A percentile compares a stretch with the other conserved stretches of the same genome.
These are phyloP conservation scores for Paraescarpia echinospica DNA, from an alignment of 1,140 invertebrate species.

Conservation along the genomic window DNA sequence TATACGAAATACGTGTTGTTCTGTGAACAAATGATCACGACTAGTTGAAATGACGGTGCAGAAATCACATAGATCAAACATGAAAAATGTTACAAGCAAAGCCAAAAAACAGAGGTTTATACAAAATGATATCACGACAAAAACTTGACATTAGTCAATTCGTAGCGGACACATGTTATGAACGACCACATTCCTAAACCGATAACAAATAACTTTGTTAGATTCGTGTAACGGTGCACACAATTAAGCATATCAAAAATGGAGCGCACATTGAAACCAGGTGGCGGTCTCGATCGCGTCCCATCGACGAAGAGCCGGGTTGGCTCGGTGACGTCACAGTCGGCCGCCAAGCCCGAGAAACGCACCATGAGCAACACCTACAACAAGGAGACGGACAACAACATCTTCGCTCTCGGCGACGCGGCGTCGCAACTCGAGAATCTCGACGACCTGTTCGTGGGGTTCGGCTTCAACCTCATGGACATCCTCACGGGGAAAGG, in stretches of 20 bases:
- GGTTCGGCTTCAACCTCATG: constrained; percentile 25
- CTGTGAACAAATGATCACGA: neutral
- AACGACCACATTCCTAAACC: neutral
- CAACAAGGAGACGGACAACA: constrained; percentile 23
- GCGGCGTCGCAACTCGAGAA: constrained; percentile 21
- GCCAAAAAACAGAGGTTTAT: neutral
- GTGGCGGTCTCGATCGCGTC: neutral
- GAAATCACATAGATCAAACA: neutral
- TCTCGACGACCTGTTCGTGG: constrained; percentile 25
- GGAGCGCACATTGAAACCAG: neutral
- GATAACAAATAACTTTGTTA: neutral
- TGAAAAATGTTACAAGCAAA: neutral
- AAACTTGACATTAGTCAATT: neutral
- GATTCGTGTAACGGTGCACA: neutral
- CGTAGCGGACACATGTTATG: neutral
- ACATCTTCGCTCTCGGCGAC: constrained; percentile 28
- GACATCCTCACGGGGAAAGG: constrained; percentile 13
- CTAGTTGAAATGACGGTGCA: neutral
- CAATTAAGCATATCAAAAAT: neutral
- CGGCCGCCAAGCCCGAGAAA: constrained; percentile 4
- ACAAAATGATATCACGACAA: neutral
- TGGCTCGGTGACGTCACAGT: neutral
- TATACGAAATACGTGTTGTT: neutral
- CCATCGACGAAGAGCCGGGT: neutral
- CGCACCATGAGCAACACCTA: constrained; percentile 11